Base-by-base conservation (phyloP, 2,797 vertebrate genomes). In the Hyperoplus lanceolatus region DNA sequence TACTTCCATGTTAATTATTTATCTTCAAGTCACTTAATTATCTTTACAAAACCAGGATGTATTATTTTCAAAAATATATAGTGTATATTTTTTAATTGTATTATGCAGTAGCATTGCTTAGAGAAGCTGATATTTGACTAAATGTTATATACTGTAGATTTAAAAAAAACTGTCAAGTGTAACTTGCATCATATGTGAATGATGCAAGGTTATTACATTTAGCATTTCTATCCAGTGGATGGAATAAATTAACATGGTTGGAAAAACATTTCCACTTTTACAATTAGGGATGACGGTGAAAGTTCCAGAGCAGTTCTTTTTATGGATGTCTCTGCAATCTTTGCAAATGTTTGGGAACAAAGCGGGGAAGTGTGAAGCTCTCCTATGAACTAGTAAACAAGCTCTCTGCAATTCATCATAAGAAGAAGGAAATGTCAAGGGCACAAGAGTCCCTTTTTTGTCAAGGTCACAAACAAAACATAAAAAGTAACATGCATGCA, bases 361-460 rank as follows among this genome's bases (percentile, higher is more conserved):
- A 90, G 73, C 77, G 67, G 83, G 65, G 74, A 87, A 87, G 70
- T 84, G 80, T 82, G 88, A 84, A 80, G 86, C 81, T 91, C 90
- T 89, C 82, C 63, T 78, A 78, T 79, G 88, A 91, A 90, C 87
- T 68, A 79, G 75, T 88, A 91, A 92, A 88, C 90, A 94, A 92
- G 87, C 80, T 84, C 77, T 84, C 77, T 70, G 90, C 84, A 91
- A 94, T 94, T 92, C 79, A 93, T 94, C 93, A 92, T 88, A 73
- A 90, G 76, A 90, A 88, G 86, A 87, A 90, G 80, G 85, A 95
- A 94, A 95, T 94, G 94, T 95, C 94, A 95, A 94, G 93, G 93
- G 91, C 93, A 93, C 84, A 87, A 86, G 88, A 92, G 87, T 89
- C 80, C 84, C 84, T 86, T 65, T 83, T 73, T 74, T 85, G 85